Conservation (phyloP, 1,140 invertebrate genomes). For the Leucophenga varia region DNA sequence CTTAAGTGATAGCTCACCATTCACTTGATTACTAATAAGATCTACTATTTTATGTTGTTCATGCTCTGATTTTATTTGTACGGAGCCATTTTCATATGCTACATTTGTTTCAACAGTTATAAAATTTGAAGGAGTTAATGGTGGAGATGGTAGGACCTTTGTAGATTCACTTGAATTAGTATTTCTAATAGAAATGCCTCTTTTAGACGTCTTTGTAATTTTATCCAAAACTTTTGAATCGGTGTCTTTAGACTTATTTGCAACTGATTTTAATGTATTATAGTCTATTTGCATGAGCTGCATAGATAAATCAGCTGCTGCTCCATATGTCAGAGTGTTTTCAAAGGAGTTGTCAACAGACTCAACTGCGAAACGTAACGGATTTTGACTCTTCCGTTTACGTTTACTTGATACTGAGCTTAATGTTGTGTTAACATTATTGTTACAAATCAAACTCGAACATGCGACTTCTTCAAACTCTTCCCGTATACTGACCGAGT, state of each 20-base stretch:
- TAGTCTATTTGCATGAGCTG: background rate
- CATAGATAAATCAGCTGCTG: slow-evolving; percentile 57
- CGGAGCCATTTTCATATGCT: no score
- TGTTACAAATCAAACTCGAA: background rate
- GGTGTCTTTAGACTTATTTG: slow-evolving; percentile 30
- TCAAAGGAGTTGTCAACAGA: slow-evolving; percentile 57
- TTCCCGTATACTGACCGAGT: slow-evolving; percentile 62
- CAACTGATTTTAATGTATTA: background rate
- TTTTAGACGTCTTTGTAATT: background rate
- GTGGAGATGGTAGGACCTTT: slow-evolving; percentile 52
- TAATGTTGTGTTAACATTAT: slow-evolving; percentile 3
- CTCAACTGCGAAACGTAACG: slow-evolving; percentile 73
- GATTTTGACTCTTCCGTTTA: slow-evolving; percentile 91
- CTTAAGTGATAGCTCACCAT: no score
- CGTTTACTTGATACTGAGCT: slow-evolving; percentile 61
- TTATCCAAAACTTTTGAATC: background rate
- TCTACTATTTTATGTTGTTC: no score
- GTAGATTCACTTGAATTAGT: slow-evolving; percentile 36
- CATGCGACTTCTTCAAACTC: slow-evolving; percentile 54
- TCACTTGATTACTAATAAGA: no score
- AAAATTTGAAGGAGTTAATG: slow-evolving; percentile 40
- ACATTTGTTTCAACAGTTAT: no score
- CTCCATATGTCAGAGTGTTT: slow-evolving; percentile 60
- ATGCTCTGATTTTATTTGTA: no score
- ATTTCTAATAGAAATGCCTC: slow-evolving; percentile 8